Conservation (phyloP, 2,797 vertebrate species). For the Lepus townsendii region DNA sequence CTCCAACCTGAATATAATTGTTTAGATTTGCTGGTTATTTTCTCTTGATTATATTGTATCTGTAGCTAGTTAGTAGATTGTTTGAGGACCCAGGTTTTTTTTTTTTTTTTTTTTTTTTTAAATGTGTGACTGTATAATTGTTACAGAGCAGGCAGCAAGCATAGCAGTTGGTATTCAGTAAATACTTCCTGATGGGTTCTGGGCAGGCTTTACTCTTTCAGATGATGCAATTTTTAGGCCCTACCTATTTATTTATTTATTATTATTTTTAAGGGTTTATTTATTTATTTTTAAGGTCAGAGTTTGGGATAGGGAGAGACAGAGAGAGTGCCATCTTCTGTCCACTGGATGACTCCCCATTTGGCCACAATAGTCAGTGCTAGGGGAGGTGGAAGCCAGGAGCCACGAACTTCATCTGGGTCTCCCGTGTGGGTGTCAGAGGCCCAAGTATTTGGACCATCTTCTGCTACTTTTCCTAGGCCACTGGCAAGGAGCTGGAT, state of each 20-base stretch:
- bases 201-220: not conserved
- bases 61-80: conserved; percentile 22
- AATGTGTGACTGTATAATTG: not conserved
- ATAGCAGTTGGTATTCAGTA: not conserved
- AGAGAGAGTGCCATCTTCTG: too few relatives aligned
- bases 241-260: not conserved
- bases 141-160: not conserved
- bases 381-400: too few relatives aligned
- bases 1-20: not conserved
- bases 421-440: too few relatives aligned
- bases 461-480: too few relatives aligned
- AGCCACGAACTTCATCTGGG: too few relatives aligned
- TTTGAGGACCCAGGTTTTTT: not conserved
- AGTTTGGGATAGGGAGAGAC: too few relatives aligned
- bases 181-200: conserved; percentile 32
- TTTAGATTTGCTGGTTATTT: conserved; percentile 4
- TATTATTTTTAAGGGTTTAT: too few relatives aligned
- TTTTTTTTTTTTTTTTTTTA: not conserved
- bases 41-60: not conserved
- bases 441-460: too few relatives aligned
- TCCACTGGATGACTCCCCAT: too few relatives aligned
- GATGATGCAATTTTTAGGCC: not conserved
- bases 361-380: too few relatives aligned
- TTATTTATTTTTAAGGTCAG: too few relatives aligned
- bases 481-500: too few relatives aligned